A percentile compares a stretch with the other conserved stretches of the same genome.
These are phyloP conservation scores for Embiotoca jacksoni DNA, from an alignment of 2,113 vertebrate genomes.

Conservation along the genomic window DNA sequence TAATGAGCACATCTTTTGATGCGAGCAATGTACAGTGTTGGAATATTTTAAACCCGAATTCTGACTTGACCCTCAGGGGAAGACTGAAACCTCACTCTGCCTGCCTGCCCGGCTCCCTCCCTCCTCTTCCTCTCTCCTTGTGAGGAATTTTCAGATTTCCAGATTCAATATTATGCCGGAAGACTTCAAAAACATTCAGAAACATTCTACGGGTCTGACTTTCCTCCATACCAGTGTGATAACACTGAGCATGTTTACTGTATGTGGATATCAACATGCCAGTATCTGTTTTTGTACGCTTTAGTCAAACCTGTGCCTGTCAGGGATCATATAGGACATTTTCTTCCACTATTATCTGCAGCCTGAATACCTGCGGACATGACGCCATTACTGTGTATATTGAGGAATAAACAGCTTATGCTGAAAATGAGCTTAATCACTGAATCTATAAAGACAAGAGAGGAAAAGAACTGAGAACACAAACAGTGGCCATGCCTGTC, in stretches of 20 bases:
- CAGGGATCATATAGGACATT: slow-evolving; percentile 1
- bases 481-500: background rate
- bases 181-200: slow-evolving; percentile 48
- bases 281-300: slow-evolving; percentile 16
- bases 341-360: slow-evolving; percentile 2
- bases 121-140: slow-evolving; percentile 28
- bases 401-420: slow-evolving; percentile 16
- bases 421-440: slow-evolving; percentile 14
- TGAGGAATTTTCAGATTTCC: slow-evolving; percentile 51
- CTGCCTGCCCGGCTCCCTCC: background rate
- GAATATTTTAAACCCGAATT: slow-evolving; percentile 67
- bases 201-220: slow-evolving; percentile 28
- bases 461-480: background rate
- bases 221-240: slow-evolving; percentile 8
- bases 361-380: slow-evolving; percentile 15
- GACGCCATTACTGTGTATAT: background rate
- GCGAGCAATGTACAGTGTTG: slow-evolving; percentile 43
- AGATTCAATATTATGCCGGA: slow-evolving; percentile 56
- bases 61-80: slow-evolving; percentile 61
- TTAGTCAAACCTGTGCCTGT: slow-evolving; percentile 22
- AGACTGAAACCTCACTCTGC: slow-evolving; percentile 41
- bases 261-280: slow-evolving; percentile 13
- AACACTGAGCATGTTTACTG: slow-evolving; percentile 11
- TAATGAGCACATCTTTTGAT: slow-evolving; percentile 73
- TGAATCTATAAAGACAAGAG: background rate